These are phyloP conservation scores for Rosalia funebris DNA, from an alignment of 2,888 invertebrate genomes.

Conservation along the genomic window DNA sequence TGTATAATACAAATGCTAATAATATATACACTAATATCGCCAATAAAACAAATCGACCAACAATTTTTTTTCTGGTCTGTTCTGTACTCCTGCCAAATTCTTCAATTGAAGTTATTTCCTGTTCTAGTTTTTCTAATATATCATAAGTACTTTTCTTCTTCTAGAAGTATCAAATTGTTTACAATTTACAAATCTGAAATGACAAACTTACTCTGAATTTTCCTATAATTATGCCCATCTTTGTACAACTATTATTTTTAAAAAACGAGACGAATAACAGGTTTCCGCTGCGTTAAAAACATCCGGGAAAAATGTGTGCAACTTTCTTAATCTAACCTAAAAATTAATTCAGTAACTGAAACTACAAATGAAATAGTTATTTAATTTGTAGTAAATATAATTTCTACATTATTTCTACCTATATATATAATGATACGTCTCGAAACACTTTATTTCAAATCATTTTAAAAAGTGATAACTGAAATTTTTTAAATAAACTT, in stretches of 20 bases:
- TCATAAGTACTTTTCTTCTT: conserved; percentile 69
- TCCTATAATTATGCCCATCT: conserved; percentile 74
- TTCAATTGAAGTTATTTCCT: conserved; percentile 83
- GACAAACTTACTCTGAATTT: conserved; percentile 74
- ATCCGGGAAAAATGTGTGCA: conserved; percentile 8
- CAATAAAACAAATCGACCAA: conserved; percentile 76
- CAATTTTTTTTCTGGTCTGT: conserved; percentile 81
- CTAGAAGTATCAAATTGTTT: conserved; percentile 52
- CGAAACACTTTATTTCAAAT: conserved; percentile 7
- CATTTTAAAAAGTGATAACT: conserved; percentile 15
- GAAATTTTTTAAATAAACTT: conserved; percentile 2
- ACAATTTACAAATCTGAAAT: background rate
- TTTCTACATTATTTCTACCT: background rate
- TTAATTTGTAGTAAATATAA: background rate
- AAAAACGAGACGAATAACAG: conserved; percentile 8
- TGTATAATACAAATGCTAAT: conserved; percentile 79
- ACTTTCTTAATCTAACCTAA: conserved; percentile 25
- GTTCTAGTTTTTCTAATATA: conserved; percentile 77
- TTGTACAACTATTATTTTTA: conserved; percentile 14
- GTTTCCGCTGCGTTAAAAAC: conserved; percentile 13
- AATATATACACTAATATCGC: conserved; percentile 75
- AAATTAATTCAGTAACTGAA: background rate
- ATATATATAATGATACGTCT: conserved; percentile 6
- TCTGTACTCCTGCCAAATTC: conserved; percentile 83
- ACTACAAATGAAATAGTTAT: background rate